Conservation (phyloP, 1,140 invertebrate species). For the Choristoneura fumiferana region DNA sequence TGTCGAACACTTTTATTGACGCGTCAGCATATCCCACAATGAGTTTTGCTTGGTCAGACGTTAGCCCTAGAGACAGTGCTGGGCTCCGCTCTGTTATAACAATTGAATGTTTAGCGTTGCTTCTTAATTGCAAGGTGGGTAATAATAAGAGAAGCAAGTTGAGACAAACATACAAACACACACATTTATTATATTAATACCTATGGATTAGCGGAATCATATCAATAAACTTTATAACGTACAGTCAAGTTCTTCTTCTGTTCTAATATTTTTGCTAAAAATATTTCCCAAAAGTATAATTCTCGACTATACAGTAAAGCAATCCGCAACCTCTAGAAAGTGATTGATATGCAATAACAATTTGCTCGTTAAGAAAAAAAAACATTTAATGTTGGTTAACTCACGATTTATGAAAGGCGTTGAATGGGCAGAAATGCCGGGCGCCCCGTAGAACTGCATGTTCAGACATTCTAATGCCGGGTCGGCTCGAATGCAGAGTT, state of each 20-base stretch:
- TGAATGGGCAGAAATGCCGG: conserved; percentile 46
- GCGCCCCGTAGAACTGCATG: conserved; percentile 58
- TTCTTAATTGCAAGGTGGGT: neutral
- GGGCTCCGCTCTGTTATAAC: conserved; percentile 48
- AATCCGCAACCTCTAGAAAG: too few species aligned
- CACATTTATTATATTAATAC: too few species aligned
- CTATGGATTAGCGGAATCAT: too few species aligned
- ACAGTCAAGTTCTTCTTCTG: too few species aligned
- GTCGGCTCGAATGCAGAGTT: conserved; percentile 55
- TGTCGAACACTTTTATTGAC: conserved; percentile 62
- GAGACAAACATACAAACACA: too few species aligned
- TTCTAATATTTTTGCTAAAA: too few species aligned
- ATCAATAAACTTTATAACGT: too few species aligned
- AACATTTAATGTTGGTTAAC: conserved; percentile 14
- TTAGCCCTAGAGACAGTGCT: conserved; percentile 54
- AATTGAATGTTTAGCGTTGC: conserved; percentile 13
- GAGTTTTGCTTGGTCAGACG: conserved; percentile 50
- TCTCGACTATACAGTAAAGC: too few species aligned
- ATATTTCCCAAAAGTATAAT: too few species aligned
- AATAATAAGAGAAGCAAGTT: too few species aligned
- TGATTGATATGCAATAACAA: too few species aligned
- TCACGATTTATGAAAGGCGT: conserved; percentile 57
- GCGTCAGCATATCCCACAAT: conserved; percentile 58
- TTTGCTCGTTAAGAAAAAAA: neutral
- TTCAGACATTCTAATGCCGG: conserved; percentile 56